These are phyloP conservation scores for Myrmophylax atrothorax DNA, from an alignment of 2,113 vertebrate genomes.

Conservation along the genomic window DNA sequence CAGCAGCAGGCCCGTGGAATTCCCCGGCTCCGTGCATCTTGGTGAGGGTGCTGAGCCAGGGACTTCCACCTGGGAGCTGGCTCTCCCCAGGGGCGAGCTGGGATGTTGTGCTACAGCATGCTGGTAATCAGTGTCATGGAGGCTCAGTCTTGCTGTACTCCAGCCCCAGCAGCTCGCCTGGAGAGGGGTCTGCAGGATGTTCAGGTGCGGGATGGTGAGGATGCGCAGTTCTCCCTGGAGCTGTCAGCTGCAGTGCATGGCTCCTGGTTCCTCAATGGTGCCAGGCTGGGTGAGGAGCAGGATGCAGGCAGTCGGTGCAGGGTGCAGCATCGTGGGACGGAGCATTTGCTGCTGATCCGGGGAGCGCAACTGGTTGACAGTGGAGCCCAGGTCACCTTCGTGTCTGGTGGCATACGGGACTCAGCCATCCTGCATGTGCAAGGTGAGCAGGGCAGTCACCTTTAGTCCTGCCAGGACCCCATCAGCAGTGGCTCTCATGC, in stretches of 20 bases:
- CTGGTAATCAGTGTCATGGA: neutral
- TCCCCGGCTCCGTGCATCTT: conserved; percentile 86
- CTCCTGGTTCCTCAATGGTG: conserved; percentile 86
- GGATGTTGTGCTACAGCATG: fast-evolving
- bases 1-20: conserved; percentile 87
- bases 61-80: neutral
- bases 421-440: conserved; percentile 88
- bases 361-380: conserved; percentile 79
- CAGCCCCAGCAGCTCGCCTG: conserved; percentile 88
- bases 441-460: conserved; percentile 68
- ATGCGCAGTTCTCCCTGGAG: conserved; percentile 85
- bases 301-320: conserved; percentile 76
- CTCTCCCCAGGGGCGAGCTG: neutral
- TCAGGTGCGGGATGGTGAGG: conserved; percentile 81
- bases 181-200: conserved; percentile 85
- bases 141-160: neutral
- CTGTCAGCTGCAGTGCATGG: conserved; percentile 86
- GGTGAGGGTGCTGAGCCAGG: conserved; percentile 73
- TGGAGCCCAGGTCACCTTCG: conserved; percentile 85
- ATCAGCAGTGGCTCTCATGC: neutral
- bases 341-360: conserved; percentile 84
- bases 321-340: conserved; percentile 71
- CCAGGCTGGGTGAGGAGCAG: conserved; percentile 70
- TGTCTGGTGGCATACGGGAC: conserved; percentile 82
- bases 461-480: neutral